Percentiles rank a stretch among this genome's conserved stretches.
phyloP scores from a whole-genome alignment of 1,140 invertebrate species.

The Acromyrmex echinatior region DNA sequence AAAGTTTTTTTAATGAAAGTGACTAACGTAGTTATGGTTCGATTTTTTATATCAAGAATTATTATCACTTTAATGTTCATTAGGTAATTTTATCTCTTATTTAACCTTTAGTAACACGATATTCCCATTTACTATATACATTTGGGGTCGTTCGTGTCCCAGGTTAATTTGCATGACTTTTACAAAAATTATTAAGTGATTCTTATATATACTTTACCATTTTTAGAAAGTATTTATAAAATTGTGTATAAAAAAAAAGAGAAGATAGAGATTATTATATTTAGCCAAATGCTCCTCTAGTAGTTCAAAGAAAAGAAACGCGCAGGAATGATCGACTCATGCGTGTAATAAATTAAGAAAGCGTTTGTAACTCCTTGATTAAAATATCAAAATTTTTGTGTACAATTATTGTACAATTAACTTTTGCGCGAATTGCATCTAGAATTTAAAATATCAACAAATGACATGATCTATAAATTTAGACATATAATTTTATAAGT shows the following conservation, averaged over 20 bases:
- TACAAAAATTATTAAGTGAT: too few species aligned
- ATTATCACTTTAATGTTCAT: not conserved
- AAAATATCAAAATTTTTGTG: not conserved
- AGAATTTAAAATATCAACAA: not conserved
- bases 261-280: too few species aligned
- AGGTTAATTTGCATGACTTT: too few species aligned
- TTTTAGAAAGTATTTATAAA: too few species aligned
- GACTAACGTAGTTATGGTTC: constrained; percentile 1
- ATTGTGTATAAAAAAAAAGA: too few species aligned
- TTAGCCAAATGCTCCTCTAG: too few species aligned
- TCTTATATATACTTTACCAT: too few species aligned
- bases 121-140: too few species aligned
- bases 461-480: not conserved
- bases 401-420: not conserved
- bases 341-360: not conserved
- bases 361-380: not conserved
- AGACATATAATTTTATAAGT: not conserved
- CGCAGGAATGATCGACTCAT: too few species aligned
- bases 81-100: constrained; percentile 7
- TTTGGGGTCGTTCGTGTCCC: too few species aligned
- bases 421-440: not conserved
- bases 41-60: not conserved
- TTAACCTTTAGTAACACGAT: not conserved
- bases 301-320: too few species aligned
- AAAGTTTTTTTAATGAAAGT: not conserved